phyloP scores from a whole-genome alignment of 2,888 invertebrate genomes.

The Sipha maydis region DNA sequence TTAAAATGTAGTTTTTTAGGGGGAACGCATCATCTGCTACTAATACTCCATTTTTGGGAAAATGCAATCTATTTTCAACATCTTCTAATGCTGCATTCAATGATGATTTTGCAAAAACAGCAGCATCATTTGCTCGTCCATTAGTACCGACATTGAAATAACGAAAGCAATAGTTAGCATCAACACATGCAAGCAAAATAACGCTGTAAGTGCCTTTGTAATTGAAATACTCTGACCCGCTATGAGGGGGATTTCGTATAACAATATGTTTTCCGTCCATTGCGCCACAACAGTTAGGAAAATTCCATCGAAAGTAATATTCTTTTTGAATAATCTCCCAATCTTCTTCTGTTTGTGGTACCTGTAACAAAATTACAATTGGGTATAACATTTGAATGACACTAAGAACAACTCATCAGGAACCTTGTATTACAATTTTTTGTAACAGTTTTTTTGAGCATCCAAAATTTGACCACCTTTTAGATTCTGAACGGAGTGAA shows the following conservation, averaged over 20 bases:
- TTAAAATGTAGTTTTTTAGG: constrained; percentile 63
- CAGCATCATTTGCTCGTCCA: constrained; percentile 29
- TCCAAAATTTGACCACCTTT: not conserved
- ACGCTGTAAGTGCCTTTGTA: constrained; percentile 33
- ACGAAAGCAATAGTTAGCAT: constrained; percentile 27
- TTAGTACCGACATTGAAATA: constrained; percentile 22
- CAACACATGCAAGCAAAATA: constrained; percentile 34
- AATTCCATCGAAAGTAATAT: constrained; percentile 21
- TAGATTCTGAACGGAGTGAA: no score
- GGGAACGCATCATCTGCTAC: constrained; percentile 65
- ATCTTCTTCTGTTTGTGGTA: constrained; percentile 34
- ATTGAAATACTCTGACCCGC: constrained; percentile 28
- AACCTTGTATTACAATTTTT: no score
- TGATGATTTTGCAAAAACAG: constrained; percentile 30
- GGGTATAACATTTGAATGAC: constrained; percentile 2
- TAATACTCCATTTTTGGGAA: constrained; percentile 60
- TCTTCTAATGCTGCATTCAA: constrained; percentile 17
- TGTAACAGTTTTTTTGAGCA: no score
- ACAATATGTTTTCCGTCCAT: constrained; percentile 33
- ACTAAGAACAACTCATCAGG: not conserved
- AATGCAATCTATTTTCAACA: constrained; percentile 25
- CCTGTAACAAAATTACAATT: constrained; percentile 21
- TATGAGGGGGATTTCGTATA: constrained; percentile 26
- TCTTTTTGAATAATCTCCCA: constrained; percentile 15
- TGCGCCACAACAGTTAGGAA: constrained; percentile 34